Conservation (phyloP, 2,113 vertebrate species). For the Bos javanicus region DNA sequence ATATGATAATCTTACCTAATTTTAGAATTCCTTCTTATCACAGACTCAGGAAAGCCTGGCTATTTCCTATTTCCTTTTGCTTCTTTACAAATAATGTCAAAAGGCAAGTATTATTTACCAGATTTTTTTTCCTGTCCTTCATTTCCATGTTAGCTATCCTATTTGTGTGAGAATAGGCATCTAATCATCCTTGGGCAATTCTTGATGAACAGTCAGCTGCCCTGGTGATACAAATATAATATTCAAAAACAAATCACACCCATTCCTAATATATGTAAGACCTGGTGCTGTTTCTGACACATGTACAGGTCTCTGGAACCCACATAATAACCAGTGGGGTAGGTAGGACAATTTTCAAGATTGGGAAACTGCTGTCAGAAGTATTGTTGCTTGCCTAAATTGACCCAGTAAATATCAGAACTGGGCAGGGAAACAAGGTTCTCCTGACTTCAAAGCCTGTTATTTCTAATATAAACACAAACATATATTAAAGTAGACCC, state of each 20-base stretch:
- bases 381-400: background rate
- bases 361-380: background rate
- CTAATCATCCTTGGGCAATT: background rate
- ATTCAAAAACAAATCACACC: background rate
- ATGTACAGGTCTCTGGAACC: background rate
- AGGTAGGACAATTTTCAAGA: background rate
- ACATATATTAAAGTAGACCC: background rate
- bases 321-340: background rate
- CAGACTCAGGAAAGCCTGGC: background rate
- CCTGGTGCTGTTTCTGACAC: background rate
- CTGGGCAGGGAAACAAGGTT: background rate
- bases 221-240: background rate
- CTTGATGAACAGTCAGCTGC: background rate
- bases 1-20: background rate
- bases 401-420: background rate
- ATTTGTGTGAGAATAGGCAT: background rate
- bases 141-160: background rate
- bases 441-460: background rate
- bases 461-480: background rate
- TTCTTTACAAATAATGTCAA: background rate
- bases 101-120: background rate
- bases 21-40: background rate
- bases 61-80: background rate
- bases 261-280: background rate
- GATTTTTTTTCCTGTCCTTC: background rate